phyloP scores from a whole-genome alignment of 1,140 invertebrate genomes.

The Subanguina moxae region DNA sequence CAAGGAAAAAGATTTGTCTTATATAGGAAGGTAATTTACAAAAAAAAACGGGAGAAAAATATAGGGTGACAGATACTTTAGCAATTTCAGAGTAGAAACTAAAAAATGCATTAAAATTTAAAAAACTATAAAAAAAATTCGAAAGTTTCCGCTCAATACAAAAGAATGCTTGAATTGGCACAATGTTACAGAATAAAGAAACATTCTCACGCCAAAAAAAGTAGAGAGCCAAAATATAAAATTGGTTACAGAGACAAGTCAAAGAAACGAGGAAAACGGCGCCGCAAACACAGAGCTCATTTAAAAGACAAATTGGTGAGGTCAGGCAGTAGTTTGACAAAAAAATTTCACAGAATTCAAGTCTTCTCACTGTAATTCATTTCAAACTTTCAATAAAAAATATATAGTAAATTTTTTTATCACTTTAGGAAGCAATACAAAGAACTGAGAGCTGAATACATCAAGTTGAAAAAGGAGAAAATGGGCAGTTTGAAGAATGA shows the following conservation, averaged over 20 bases:
- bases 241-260: conserved; percentile 5
- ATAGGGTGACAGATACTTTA: too few relatives aligned
- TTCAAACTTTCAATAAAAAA: not conserved
- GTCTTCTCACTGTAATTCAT: conserved; percentile 27
- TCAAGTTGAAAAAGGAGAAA: conserved; percentile 25
- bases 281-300: not conserved
- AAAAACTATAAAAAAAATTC: conserved; percentile 3
- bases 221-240: too few relatives aligned
- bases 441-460: conserved; percentile 33
- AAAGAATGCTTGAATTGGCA: too few relatives aligned
- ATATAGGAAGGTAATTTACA: too few relatives aligned
- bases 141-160: too few relatives aligned
- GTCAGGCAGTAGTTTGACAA: conserved; percentile 21
- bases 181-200: too few relatives aligned
- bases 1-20: too few relatives aligned
- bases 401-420: not conserved
- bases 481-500: conserved; percentile 1
- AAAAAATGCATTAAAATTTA: too few relatives aligned
- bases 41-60: too few relatives aligned
- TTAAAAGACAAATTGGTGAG: conserved; percentile 3
- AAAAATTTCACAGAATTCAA: conserved; percentile 24
- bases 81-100: too few relatives aligned
- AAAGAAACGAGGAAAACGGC: conserved; percentile 9
- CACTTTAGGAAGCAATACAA: conserved; percentile 27
- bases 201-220: too few relatives aligned